phyloP scores from a whole-genome alignment of 2,797 vertebrate genomes.

The Squalus acanthias region DNA sequence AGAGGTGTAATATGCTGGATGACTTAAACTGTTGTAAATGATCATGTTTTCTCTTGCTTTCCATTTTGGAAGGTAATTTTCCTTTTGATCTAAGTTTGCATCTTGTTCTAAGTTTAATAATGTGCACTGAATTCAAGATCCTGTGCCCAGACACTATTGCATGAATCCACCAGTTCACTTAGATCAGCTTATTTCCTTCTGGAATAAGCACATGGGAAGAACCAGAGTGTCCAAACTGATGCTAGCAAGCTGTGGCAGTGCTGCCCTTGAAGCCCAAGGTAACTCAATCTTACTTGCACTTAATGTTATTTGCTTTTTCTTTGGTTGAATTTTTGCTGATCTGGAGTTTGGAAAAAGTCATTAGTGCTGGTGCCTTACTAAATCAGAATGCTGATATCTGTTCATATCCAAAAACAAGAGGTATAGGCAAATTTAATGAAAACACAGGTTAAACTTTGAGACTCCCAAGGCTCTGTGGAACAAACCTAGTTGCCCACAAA shows the following conservation, averaged over 20 bases:
- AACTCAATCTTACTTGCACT: background rate
- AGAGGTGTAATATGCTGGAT: background rate
- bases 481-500: background rate
- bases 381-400: background rate
- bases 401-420: background rate
- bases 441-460: background rate
- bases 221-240: background rate
- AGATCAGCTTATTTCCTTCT: background rate
- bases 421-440: background rate
- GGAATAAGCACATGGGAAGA: background rate
- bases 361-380: background rate
- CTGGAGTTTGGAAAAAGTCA: background rate
- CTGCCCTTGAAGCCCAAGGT: background rate
- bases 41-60: background rate
- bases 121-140: background rate
- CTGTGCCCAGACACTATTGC: background rate
- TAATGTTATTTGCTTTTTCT: background rate
- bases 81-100: background rate
- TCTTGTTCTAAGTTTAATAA: background rate
- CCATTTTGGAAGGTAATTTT: background rate
- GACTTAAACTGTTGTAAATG: conserved; percentile 1
- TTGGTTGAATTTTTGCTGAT: background rate
- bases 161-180: background rate
- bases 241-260: background rate
- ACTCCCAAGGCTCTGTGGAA: background rate